Conservation (phyloP, 2,113 vertebrate genomes). For the Tupaia tana region DNA sequence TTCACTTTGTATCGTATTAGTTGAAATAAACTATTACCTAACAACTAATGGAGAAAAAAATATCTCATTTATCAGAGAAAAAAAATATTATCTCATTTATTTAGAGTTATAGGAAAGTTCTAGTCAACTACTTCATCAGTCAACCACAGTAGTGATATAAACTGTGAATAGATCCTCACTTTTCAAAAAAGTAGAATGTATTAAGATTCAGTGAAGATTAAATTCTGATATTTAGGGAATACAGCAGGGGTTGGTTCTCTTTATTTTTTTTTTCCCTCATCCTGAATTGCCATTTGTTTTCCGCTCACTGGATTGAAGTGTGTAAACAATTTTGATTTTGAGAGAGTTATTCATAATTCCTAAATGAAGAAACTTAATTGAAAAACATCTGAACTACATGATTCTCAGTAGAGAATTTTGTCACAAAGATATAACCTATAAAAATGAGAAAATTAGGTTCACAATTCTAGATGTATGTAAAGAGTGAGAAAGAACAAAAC, state of each 20-base stretch:
- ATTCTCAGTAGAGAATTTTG: not conserved
- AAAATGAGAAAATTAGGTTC: not conserved
- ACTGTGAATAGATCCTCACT: not conserved
- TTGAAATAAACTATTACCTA: not conserved
- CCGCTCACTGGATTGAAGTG: not conserved
- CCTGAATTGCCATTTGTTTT: not conserved
- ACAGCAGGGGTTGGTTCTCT: not conserved
- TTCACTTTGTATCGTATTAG: not conserved
- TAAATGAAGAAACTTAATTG: not conserved
- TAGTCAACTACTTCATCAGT: not conserved
- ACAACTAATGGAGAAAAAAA: not conserved
- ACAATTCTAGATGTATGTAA: not conserved
- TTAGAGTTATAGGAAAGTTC: not conserved
- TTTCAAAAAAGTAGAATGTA: not conserved
- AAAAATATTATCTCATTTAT: not conserved
- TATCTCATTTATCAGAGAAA: conserved; percentile 1
- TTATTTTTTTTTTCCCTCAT: not conserved
- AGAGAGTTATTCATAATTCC: not conserved
- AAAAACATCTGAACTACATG: not conserved
- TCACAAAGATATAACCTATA: conserved; percentile 1
- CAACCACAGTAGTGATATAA: not conserved
- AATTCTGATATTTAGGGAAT: not conserved
- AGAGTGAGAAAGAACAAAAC: not conserved
- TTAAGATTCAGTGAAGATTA: not conserved
- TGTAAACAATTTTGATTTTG: conserved; percentile 2